phyloP scores from a whole-genome alignment of 2,113 vertebrate genomes.

The Peucedramus taeniatus region DNA sequence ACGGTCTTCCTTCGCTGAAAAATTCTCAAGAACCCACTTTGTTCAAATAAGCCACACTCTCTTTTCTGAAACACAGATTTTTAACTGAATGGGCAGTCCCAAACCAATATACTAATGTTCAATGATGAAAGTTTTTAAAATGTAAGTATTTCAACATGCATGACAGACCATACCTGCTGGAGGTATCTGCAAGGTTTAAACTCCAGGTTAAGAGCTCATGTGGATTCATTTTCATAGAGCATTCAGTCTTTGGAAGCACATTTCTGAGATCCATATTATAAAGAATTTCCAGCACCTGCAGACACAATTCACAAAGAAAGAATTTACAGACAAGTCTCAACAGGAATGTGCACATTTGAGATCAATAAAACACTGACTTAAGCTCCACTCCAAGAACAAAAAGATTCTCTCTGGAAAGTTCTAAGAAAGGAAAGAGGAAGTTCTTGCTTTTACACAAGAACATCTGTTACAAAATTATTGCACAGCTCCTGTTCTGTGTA shows the following conservation, averaged over 20 bases:
- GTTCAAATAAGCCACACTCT: neutral
- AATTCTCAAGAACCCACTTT: neutral
- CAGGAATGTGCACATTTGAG: neutral
- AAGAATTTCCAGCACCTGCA: constrained; percentile 83
- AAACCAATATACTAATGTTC: neutral
- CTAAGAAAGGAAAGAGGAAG: neutral
- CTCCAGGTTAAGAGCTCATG: constrained; percentile 78
- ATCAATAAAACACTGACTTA: neutral
- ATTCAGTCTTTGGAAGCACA: constrained; percentile 74
- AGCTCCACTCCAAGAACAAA: neutral
- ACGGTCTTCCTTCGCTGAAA: neutral
- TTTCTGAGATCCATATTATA: constrained; percentile 68
- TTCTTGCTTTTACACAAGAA: neutral
- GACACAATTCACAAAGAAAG: neutral
- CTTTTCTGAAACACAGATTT: neutral
- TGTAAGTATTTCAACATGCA: neutral
- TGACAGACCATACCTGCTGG: constrained; percentile 77
- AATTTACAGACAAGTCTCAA: neutral
- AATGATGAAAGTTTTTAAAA: neutral
- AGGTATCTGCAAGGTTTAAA: constrained; percentile 71
- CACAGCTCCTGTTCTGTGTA: neutral
- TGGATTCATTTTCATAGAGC: constrained; percentile 62
- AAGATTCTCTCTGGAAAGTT: neutral
- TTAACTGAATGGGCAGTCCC: neutral
- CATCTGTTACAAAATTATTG: neutral